Percentiles rank a stretch among this genome's conserved stretches.
These are phyloP conservation scores for Peromyscus melanophrys DNA, from an alignment of 2,797 vertebrate genomes.

Conservation along the genomic window DNA sequence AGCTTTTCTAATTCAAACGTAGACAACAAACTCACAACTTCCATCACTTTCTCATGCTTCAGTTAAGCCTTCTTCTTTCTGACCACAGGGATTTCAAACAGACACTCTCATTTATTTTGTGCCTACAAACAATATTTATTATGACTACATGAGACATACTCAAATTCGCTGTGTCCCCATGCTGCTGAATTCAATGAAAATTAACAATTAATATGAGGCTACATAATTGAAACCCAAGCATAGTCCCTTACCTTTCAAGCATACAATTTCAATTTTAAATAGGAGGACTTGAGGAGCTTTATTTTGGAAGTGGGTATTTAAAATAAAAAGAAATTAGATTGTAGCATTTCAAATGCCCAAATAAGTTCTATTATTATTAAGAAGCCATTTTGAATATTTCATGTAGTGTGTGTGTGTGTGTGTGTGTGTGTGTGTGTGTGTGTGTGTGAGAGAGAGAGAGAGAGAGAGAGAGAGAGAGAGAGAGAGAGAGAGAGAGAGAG, in stretches of 20 bases:
- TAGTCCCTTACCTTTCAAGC: slow-evolving; percentile 18
- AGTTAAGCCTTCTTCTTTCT: slow-evolving; percentile 54
- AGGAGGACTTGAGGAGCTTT: neutral
- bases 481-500: no score
- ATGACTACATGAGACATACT: slow-evolving; percentile 14
- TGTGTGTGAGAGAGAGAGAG: no score
- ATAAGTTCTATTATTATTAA: slow-evolving; percentile 44
- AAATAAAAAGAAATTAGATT: neutral
- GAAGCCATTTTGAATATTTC: slow-evolving; percentile 9
- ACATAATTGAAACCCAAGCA: slow-evolving; percentile 50
- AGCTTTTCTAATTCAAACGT: slow-evolving; percentile 38
- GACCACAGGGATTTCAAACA: slow-evolving; percentile 52
- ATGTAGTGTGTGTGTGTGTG: neutral
- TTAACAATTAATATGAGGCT: neutral
- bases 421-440: neutral
- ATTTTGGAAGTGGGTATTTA: neutral
- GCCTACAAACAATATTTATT: slow-evolving; percentile 66
- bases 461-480: no score
- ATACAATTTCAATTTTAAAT: slow-evolving; percentile 40
- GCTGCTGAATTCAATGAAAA: slow-evolving; percentile 49
- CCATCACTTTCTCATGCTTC: slow-evolving; percentile 43
- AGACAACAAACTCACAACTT: slow-evolving; percentile 56
- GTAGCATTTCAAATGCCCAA: neutral
- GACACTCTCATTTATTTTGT: slow-evolving; percentile 56
- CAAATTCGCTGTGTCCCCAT: neutral